Conservation (phyloP, 2,888 invertebrate genomes). For the Theristus sp. region DNA sequence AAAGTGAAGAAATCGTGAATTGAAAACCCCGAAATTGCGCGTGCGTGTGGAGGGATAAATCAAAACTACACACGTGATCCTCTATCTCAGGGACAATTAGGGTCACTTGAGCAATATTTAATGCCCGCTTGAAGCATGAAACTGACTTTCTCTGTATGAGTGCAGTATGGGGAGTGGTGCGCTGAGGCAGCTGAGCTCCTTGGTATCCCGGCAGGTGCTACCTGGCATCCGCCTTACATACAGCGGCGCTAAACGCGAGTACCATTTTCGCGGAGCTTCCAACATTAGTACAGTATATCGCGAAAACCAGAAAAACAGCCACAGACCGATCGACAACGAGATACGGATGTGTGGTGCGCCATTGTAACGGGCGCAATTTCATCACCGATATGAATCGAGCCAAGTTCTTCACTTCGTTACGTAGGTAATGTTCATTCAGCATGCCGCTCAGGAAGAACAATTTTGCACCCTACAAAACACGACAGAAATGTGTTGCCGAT, state of each 20-base stretch:
- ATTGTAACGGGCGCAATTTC: conserved; percentile 80
- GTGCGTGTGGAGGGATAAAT: no score
- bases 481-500: no score
- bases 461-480: conserved; percentile 56
- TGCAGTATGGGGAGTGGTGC: no score
- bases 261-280: no score
- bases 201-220: no score
- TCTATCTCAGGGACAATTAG: no score
- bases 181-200: no score
- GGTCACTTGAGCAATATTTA: background rate
- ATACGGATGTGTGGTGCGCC: conserved; percentile 88
- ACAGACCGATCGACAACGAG: conserved; percentile 44
- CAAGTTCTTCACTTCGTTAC: conserved; percentile 83
- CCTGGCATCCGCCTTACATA: no score
- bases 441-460: conserved; percentile 88
- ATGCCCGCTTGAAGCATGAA: background rate
- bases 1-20: background rate
- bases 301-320: background rate
- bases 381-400: conserved; percentile 91
- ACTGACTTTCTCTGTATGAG: no score
- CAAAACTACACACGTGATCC: no score
- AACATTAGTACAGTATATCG: no score
- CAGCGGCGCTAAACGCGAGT: no score
- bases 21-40: background rate
- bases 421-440: conserved; percentile 75